Conservation (phyloP, 1,140 invertebrate species). For the Drosophila littoralis region DNA sequence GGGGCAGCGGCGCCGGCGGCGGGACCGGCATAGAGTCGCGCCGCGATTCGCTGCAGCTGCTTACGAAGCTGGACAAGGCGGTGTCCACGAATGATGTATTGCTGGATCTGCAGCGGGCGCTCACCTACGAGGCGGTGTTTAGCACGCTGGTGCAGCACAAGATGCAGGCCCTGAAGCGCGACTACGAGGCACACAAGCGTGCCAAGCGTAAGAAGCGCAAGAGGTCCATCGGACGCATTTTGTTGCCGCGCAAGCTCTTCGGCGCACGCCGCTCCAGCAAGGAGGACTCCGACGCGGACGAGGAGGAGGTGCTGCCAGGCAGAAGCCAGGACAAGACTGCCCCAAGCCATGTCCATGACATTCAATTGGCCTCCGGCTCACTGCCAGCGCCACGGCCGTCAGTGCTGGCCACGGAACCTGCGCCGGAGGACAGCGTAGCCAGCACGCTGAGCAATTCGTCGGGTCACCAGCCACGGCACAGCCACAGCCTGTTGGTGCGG, state of each 20-base stretch:
- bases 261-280: conserved; percentile 53
- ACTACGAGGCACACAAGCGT: conserved; percentile 80
- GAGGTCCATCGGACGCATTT: conserved; percentile 75
- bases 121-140: conserved; percentile 81
- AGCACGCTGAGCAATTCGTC: conserved; percentile 79
- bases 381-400: conserved; percentile 5
- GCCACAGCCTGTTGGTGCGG: conserved; percentile 65
- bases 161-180: conserved; percentile 80
- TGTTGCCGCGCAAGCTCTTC: conserved; percentile 69
- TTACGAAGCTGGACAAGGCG: conserved; percentile 80
- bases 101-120: conserved; percentile 69
- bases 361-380: conserved; percentile 51
- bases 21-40: conserved; percentile 7
- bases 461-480: conserved; percentile 43
- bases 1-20: not conserved
- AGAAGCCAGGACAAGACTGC: not conserved
- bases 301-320: conserved; percentile 11
- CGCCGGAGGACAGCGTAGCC: conserved; percentile 71
- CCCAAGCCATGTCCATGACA: conserved; percentile 43
- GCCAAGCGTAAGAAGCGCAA: conserved; percentile 74
- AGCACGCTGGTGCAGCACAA: conserved; percentile 80
- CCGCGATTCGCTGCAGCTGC: conserved; percentile 55
- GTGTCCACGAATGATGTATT: conserved; percentile 81
- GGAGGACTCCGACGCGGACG: conserved; percentile 39
- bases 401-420: conserved; percentile 5